Evolutionary conservation across 2,888 invertebrate species (phyloP), one percentile per base, ranked within the genome.

Genomic region (Tuberolachnus salignus): DNA sequence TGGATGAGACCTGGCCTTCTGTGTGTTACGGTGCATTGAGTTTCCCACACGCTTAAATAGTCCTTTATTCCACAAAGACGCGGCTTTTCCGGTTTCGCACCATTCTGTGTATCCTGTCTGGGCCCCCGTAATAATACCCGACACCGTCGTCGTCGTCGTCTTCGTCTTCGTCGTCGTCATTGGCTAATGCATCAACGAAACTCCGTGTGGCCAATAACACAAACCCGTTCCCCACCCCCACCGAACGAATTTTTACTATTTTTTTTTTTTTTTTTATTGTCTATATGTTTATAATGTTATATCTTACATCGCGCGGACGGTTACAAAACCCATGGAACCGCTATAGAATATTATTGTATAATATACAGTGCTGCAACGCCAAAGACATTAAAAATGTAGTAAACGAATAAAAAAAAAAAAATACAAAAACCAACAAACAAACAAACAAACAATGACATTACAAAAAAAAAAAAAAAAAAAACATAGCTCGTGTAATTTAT

Each of bases 71-170:
- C 57, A 67, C 67, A 67, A 78, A 78, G 78, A 78, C 78, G 78
- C 78, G 78, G 78, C 78, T 78, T 78, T 78, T 78, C 78, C 78
- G 67, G 78, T 78, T 78, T 78, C 78, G 78, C 78, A 78, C 78
- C 78, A 51, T 78, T 78, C 78, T 78, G 57, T 69, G 67, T 69
- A 78, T 78, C 78, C 78, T 78, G 78, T 78, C 78, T 67, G 59
- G 78, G 46, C 49, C 72, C 67, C 23, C 3, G 67, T 59, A 78
- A 78, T 59, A 78, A 75, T 42, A 44, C 75, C 67, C 34, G 49
- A 78, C 78, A 69, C 78, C 51, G n/a, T 67, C 67, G 46, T 67
- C 55, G 78, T 78, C 57, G 46, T 69, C 57, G 78, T 78, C n/a
- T n/a, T n/a, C n/a, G n/a, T n/a, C n/a, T n/a, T 67, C 67, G 46